These are phyloP conservation scores for Linepithema humile DNA, from an alignment of 1,140 invertebrate genomes.

Conservation along the genomic window DNA sequence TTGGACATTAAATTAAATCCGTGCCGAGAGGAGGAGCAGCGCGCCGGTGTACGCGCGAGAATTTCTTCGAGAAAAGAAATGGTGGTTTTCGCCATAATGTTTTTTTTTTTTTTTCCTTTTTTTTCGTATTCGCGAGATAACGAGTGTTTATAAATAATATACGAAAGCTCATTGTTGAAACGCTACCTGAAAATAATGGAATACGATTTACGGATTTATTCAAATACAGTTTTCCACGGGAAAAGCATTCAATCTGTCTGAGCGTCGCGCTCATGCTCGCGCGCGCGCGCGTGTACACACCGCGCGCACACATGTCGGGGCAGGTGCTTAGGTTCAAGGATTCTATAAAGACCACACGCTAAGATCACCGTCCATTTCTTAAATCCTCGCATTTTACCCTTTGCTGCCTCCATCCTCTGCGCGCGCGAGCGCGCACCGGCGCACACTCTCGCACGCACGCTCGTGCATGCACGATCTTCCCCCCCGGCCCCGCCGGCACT, in stretches of 20 bases:
- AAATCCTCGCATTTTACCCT: slow-evolving; percentile 60
- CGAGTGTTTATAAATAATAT: neutral
- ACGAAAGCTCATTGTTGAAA: too few relatives aligned
- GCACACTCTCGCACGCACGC: slow-evolving; percentile 10
- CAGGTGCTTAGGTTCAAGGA: slow-evolving; percentile 44
- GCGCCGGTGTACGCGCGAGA: slow-evolving; percentile 1
- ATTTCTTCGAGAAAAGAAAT: neutral
- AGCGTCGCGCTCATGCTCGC: neutral
- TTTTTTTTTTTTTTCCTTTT: neutral
- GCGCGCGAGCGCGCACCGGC: slow-evolving; percentile 6
- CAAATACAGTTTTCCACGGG: neutral
- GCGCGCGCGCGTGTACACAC: neutral
- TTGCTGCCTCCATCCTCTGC: slow-evolving; percentile 38
- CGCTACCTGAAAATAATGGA: neutral
- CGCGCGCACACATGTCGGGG: neutral
- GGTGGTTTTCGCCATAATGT: neutral
- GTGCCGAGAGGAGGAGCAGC: neutral
- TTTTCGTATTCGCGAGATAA: neutral
- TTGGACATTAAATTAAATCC: slow-evolving; percentile 57
- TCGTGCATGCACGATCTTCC: slow-evolving; percentile 29
- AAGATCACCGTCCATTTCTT: slow-evolving; percentile 46
- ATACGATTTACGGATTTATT: neutral
- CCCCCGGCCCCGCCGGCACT: slow-evolving; percentile 42
- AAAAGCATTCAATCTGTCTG: neutral
- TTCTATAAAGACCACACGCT: slow-evolving; percentile 49